These are phyloP conservation scores for Procapra przewalskii DNA, from an alignment of 2,113 vertebrate species.

Conservation along the genomic window DNA sequence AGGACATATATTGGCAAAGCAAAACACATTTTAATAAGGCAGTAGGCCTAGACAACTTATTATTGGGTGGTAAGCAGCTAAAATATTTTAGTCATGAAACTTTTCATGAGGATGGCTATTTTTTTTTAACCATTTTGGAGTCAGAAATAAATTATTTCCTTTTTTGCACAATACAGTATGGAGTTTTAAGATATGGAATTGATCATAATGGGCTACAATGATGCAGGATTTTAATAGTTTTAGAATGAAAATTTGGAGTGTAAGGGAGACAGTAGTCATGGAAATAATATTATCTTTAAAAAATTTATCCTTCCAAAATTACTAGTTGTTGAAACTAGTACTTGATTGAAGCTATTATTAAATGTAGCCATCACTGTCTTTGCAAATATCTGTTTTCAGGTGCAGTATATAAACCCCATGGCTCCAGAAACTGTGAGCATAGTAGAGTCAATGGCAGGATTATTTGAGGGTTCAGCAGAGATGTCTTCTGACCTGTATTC, in stretches of 20 bases:
- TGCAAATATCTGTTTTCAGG: conserved; percentile 58
- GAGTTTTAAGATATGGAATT: not conserved
- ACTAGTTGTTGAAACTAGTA: not conserved
- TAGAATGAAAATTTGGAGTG: not conserved
- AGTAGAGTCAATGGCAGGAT: conserved; percentile 67
- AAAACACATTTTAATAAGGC: not conserved
- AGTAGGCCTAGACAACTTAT: not conserved
- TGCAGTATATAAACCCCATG: conserved; percentile 80
- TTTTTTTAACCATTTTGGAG: not conserved
- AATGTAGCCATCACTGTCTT: not conserved
- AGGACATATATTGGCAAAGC: not conserved
- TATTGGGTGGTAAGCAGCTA: not conserved
- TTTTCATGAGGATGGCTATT: not conserved
- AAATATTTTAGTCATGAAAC: not conserved
- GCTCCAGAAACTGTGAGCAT: conserved; percentile 66
- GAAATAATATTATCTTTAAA: conserved; percentile 16
- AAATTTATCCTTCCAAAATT: not conserved
- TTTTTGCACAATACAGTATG: not conserved
- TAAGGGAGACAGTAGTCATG: not conserved
- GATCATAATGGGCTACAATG: not conserved
- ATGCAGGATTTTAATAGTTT: not conserved
- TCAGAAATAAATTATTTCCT: not conserved
- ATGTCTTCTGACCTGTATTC: conserved; percentile 80
- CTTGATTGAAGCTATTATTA: not conserved
- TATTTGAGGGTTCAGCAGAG: conserved; percentile 86